Base-by-base conservation (phyloP, 2,797 vertebrate species). In the Synanceia verrucosa region DNA sequence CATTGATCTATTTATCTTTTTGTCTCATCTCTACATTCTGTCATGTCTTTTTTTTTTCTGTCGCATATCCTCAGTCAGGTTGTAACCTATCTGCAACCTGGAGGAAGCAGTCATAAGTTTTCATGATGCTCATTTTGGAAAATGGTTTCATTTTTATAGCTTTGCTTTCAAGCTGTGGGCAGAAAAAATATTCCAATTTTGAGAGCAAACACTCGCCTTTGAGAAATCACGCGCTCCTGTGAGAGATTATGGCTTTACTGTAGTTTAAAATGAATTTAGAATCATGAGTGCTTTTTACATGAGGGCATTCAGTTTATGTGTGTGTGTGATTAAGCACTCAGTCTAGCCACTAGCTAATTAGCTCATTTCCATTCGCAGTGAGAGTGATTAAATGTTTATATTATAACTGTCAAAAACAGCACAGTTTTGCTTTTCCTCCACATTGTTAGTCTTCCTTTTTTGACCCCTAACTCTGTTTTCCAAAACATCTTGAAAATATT, bases 321-420 rank as follows among this genome's bases (percentile, higher is more conserved):
- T 51, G 57, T 66, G 33, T 47, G 43, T 44, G 57, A 80, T 77
- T 76, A 65, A 66, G 52, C 33, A 57, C 59, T 70, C 64, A 9
- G 61, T 70, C 70, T 64, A 43, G 48, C 34, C 67, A 13, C 65
- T 63, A 61, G 65, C 66, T 75, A 61, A 81, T 78, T 66, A 76
- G 65, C 47, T 73, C 9, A 78, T 76, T 81, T 79, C 64, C 66
- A 68, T 81, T 74, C 19, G 1, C 43, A 39, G 68, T 43, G 43
- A 34, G 26, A 51, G 41, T 76, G 63, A 83, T 81, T 72, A 67
- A 83, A 67, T 80, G 61, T 65, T 76, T 70, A 50, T 79, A 73
- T 61, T 69, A 29, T 55, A 71, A 69, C 43, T 65, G 73, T 81
- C 74, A 79, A 44, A n/a, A 75, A 60, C 70, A 76, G 39, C 37